Conservation (phyloP, 92 coral and sea anemone species). For the Epizoanthus fatuus region DNA sequence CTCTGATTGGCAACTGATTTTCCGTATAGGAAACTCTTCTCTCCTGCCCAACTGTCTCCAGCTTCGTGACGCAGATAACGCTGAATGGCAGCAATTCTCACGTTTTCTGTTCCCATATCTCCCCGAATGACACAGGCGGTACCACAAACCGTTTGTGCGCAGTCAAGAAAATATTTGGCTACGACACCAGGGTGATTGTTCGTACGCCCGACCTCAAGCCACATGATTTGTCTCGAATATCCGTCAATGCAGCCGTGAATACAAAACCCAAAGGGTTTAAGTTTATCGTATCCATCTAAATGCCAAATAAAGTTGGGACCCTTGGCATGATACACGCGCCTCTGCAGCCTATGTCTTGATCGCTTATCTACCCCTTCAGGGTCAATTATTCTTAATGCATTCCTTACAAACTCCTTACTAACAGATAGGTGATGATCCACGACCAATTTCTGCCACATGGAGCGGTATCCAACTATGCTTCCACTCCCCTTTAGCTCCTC, state of each 20-base stretch:
- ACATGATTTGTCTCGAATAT: slow-evolving; percentile 64
- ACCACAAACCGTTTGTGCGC: slow-evolving; percentile 55
- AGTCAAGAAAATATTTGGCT: slow-evolving; percentile 56
- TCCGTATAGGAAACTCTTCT: slow-evolving; percentile 62
- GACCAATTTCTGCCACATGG: slow-evolving; percentile 63
- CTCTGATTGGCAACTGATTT: slow-evolving; percentile 73
- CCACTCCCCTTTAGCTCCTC: slow-evolving; percentile 64
- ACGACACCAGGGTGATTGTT: slow-evolving; percentile 55
- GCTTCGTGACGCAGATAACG: slow-evolving; percentile 63
- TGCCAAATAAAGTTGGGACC: slow-evolving; percentile 79
- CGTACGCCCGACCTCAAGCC: slow-evolving; percentile 58
- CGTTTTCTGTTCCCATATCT: slow-evolving; percentile 65
- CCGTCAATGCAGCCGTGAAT: slow-evolving; percentile 66
- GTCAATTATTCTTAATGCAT: slow-evolving; percentile 53
- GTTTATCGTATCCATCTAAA: slow-evolving; percentile 75
- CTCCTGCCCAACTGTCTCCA: slow-evolving; percentile 60
- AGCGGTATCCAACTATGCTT: slow-evolving; percentile 63
- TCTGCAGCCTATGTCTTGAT: slow-evolving; percentile 66
- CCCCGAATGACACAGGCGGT: slow-evolving; percentile 69
- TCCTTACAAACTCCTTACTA: slow-evolving; percentile 62
- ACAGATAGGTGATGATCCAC: slow-evolving; percentile 59
- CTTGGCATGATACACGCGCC: slow-evolving; percentile 69
- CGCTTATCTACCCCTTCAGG: slow-evolving; percentile 62
- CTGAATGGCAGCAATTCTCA: slow-evolving; percentile 66
- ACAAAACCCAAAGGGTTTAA: slow-evolving; percentile 77